Conservation (phyloP, 2,113 vertebrate genomes). For the Rhineura floridana region DNA sequence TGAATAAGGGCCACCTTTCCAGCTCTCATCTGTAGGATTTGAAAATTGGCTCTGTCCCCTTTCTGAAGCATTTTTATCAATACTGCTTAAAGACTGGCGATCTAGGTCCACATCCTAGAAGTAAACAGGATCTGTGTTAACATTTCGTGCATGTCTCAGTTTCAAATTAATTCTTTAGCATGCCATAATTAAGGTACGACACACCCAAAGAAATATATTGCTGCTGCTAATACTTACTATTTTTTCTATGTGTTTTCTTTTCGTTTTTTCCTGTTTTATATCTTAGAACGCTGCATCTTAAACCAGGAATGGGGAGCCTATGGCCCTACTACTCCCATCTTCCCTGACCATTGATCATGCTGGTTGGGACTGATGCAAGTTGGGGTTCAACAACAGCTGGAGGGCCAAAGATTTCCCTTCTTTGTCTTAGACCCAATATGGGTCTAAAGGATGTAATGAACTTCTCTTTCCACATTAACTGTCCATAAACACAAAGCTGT, state of each 20-base stretch:
- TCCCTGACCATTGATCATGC: too few species aligned
- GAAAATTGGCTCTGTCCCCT: conserved; percentile 95
- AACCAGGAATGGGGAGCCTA: too few species aligned
- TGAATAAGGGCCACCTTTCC: conserved; percentile 87
- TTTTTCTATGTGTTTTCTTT: too few species aligned
- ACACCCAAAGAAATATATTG: neutral
- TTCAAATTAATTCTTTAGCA: too few species aligned
- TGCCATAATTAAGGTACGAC: too few species aligned
- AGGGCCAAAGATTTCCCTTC: too few species aligned
- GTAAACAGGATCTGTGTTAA: conserved; percentile 37
- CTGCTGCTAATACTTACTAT: neutral
- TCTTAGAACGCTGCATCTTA: too few species aligned
- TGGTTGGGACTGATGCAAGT: too few species aligned
- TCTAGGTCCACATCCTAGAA: conserved; percentile 91
- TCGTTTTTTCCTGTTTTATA: neutral
- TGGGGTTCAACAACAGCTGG: too few species aligned
- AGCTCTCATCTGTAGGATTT: conserved; percentile 92
- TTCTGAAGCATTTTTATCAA: conserved; percentile 92
- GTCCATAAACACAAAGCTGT: neutral
- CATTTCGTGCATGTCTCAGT: conserved; percentile 13
- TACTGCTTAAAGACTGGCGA: conserved; percentile 92
- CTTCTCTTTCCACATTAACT: neutral
- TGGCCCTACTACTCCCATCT: too few species aligned
- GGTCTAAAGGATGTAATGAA: neutral
- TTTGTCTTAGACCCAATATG: too few species aligned